Base-by-base conservation (phyloP, 2,888 invertebrate genomes). In the Calliphora vomitoria region DNA sequence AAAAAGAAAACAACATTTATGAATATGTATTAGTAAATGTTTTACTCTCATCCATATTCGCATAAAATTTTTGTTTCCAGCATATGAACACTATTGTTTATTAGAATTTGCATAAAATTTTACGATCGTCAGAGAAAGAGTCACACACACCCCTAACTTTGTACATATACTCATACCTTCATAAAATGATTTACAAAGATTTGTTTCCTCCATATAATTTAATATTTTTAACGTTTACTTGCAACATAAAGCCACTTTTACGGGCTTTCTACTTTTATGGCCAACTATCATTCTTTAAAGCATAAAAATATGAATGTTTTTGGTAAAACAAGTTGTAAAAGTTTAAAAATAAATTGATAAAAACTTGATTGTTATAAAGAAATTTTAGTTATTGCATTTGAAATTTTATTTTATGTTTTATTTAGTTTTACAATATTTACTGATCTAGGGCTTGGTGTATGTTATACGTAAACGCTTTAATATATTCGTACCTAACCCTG, bases 1-100 rank as follows among this genome's bases (percentile, higher is more conserved):
- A 5, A 74, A 74, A n/a, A 62, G 18, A 35, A 64, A 64, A n/a
- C 8, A 60, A 62, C 47, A 60, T 75, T 75, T 62, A 75, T 60
- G 47, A 75, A 62, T 75, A 75, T 75, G 47, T 75, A 31, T 75
- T 15, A 75, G 31, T 47, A 18, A 60, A 75, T 62, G 35, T 62
- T 75, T 75, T 35, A n/a, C 31, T 31, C 44, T 44, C 44, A 60
- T 31, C 44, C 44, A 53, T 71, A 13, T 20, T 66, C 20, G n/a
- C 68, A 69, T 69, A 69, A 69, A 69, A 31, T 60, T 74, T 44
- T 60, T 75, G 25, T 75, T 47, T 62, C 47, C 55, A 75, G 31
- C 31, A 62, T 62, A 47, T 75, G 44, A 75, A 69, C 35, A 64
- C 25, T 53, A 74, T 31, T 72, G 55, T 64, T 80, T 80, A 80